Conservation (phyloP, 2,797 vertebrate species). For the Molossus alvarezi region DNA sequence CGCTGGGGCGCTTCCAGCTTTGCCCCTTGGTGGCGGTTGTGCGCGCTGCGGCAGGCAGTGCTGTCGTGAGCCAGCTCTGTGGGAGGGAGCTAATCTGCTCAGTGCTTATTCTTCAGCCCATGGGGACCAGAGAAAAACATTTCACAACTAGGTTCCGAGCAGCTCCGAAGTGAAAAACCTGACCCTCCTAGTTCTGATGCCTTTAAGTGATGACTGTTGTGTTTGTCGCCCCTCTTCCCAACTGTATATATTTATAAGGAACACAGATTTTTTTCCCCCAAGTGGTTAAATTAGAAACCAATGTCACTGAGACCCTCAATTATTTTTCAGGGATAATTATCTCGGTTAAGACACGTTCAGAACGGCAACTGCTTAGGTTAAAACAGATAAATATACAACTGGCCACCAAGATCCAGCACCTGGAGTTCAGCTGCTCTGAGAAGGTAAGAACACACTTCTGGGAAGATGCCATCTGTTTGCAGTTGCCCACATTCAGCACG, state of each 20-base stretch:
- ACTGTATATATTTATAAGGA: not conserved
- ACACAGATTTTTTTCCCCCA: not conserved
- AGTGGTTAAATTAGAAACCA: constrained; percentile 3
- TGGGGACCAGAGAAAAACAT: not conserved
- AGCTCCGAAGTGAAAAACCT: not conserved
- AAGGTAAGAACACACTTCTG: constrained; percentile 86
- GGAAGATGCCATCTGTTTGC: too few relatives aligned
- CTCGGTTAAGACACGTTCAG: constrained; percentile 95
- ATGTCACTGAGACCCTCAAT: not conserved
- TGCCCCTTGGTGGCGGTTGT: rapidly evolving
- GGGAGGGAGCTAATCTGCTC: not conserved
- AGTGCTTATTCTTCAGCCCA: not conserved
- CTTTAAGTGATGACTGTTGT: not conserved
- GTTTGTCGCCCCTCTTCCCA: not conserved
- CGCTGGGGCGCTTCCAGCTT: not conserved
- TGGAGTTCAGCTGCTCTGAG: constrained; percentile 92
- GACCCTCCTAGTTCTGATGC: too few relatives aligned
- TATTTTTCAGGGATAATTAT: constrained; percentile 94
- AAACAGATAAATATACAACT: constrained; percentile 94
- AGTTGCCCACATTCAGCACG: not conserved
- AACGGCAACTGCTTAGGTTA: constrained; percentile 93
- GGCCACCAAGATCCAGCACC: constrained; percentile 92
- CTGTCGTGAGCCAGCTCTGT: not conserved
- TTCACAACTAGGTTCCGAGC: not conserved
- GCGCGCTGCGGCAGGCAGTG: not conserved